Evolutionary conservation across 2,888 invertebrate species (phyloP).

Genomic region (Timema cristinae): DNA sequence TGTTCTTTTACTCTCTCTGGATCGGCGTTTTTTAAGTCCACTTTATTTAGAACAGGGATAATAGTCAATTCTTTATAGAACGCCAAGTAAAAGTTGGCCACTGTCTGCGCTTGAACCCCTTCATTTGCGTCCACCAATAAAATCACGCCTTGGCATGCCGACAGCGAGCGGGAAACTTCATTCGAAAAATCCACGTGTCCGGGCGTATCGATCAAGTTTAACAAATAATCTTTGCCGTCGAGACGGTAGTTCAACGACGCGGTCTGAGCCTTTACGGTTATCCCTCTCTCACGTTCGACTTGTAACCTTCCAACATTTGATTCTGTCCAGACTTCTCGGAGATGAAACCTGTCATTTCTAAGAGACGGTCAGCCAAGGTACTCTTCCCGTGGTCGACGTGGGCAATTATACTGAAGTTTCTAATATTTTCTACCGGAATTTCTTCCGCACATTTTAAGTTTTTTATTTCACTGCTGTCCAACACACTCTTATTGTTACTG

Average conservation of each 20-base stretch:
- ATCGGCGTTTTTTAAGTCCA: conserved; percentile 87
- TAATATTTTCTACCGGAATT: conserved; percentile 53
- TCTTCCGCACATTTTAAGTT: conserved; percentile 25
- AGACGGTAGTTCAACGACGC: conserved; percentile 79
- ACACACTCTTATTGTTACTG: too few species aligned
- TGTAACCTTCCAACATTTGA: conserved; percentile 71
- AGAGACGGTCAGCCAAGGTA: conserved; percentile 90
- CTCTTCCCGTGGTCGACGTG: conserved; percentile 99
- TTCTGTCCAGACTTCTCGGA: conserved; percentile 59
- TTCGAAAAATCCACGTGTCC: conserved; percentile 98
- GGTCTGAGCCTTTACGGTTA: conserved; percentile 97
- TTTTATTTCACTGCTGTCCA: too few species aligned
- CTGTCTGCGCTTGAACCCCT: conserved; percentile 95
- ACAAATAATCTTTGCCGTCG: conserved; percentile 64
- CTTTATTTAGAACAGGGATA: conserved; percentile 94
- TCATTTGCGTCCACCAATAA: conserved; percentile 95
- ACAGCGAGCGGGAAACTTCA: conserved; percentile 84
- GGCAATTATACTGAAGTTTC: conserved; percentile 98
- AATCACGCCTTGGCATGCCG: conserved; percentile 93
- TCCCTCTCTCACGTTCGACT: conserved; percentile 94
- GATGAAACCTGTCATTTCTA: conserved; percentile 86
- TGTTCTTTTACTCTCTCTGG: conserved; percentile 79
- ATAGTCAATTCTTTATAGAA: conserved; percentile 75
- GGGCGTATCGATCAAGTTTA: conserved; percentile 97
- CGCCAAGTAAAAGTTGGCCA: conserved; percentile 93